phyloP scores from a whole-genome alignment of 2,797 vertebrate species.

The Acanthopagrus latus region DNA sequence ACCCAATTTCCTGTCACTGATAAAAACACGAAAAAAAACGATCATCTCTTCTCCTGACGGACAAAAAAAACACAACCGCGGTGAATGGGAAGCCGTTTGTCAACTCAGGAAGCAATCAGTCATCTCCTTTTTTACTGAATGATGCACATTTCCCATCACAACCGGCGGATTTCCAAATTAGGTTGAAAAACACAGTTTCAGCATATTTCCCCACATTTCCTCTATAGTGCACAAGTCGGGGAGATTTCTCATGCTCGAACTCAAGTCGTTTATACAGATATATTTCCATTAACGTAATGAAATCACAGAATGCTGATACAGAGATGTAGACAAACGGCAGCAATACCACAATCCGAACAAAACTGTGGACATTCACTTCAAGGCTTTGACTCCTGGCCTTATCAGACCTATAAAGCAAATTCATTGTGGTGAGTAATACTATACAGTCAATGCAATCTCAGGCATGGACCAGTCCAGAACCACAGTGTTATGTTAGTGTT shows the following conservation, averaged over 20 bases:
- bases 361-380: neutral
- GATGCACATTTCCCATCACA: conserved; percentile 34
- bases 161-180: conserved; percentile 37
- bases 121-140: conserved; percentile 33
- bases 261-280: conserved; percentile 8
- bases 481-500: neutral
- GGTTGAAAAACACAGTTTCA: conserved; percentile 31
- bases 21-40: conserved; percentile 18
- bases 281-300: conserved; percentile 48
- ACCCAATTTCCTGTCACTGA: conserved; percentile 15
- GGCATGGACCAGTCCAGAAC: conserved; percentile 16
- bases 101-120: conserved; percentile 35
- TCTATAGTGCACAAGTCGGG: conserved; percentile 16
- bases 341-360: conserved; percentile 10
- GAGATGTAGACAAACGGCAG: neutral
- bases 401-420: conserved; percentile 9
- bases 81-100: neutral
- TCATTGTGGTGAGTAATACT: neutral
- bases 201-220: conserved; percentile 24
- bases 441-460: neutral
- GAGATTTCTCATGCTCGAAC: conserved; percentile 8
- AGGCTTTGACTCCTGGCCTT: neutral
- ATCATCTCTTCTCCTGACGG: neutral
- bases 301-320: conserved; percentile 13
- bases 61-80: neutral